Percentiles rank a stretch among this genome's conserved stretches.
Conservation (phyloP, 2,888 invertebrate species). For the Leucozona laternaria region DNA sequence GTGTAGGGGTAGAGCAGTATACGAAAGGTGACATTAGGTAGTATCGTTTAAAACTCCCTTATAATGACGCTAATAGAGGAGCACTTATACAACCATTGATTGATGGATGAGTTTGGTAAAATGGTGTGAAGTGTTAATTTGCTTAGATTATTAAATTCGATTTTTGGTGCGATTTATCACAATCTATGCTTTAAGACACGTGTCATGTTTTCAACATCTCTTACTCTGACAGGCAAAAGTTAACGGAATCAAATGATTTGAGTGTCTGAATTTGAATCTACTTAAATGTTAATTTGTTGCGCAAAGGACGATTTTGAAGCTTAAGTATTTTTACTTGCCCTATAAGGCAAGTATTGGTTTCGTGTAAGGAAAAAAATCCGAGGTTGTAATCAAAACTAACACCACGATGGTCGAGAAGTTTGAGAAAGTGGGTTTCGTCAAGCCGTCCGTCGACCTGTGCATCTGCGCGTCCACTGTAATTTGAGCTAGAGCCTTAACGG, state of each 20-base stretch:
- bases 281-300: background rate
- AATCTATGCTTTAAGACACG: background rate
- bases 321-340: too few relatives aligned
- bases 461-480: too few relatives aligned
- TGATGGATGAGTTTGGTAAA: constrained; percentile 2
- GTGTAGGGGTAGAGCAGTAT: background rate
- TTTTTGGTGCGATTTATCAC: constrained; percentile 6
- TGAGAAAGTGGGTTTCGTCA: too few relatives aligned
- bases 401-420: too few relatives aligned
- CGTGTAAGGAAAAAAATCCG: too few relatives aligned
- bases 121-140: constrained; percentile 8
- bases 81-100: constrained; percentile 11
- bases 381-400: too few relatives aligned
- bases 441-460: too few relatives aligned
- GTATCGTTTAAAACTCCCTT: background rate
- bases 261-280: background rate
- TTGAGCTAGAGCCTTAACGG: too few relatives aligned
- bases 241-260: background rate
- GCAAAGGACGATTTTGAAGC: too few relatives aligned
- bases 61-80: constrained; percentile 7
- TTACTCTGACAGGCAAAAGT: background rate
- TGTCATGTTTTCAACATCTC: background rate
- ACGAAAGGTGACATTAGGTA: background rate
- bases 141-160: background rate
- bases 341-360: too few relatives aligned